Evolutionary conservation across 1,140 invertebrate species (phyloP), one percentile per base, ranked within the genome.

Genomic region (Colletes latitarsis): DNA sequence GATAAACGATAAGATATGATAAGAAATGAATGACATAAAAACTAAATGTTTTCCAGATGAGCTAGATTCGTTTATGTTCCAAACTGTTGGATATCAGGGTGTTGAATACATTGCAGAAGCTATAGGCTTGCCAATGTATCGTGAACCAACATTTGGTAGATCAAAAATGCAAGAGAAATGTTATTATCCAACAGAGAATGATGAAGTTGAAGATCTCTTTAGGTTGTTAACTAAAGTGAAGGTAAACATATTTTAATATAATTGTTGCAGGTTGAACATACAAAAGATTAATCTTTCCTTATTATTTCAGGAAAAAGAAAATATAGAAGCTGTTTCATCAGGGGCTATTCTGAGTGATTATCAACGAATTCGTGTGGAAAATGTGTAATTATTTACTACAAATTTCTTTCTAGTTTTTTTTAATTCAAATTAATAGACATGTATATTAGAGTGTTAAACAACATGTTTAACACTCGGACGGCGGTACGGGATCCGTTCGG

Each of bases 141-240:
- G 97, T 85, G 96, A 97, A 87, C 94, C 94, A 64, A 99, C 99
- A 60, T 94, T 95, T 89, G 99, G 99, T 46, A 95, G 95, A 84
- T 96, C 98, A 46, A 92, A 96, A 92, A 94, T 96, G 93, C 95
- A 96, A 94, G 96, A 96, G 19, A 96, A 96, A 94, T 95, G 97
- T 86, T 99, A 99, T 94, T 94, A 95, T 64, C 96, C 96, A 78
- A 97, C 96, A 53, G 95, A 96, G 66, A 96, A 97, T 90, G 99
- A 99, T 95, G 99, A 99, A 95, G 99, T 99, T n/a, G 99, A 99
- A 94, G 99, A 99, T 95, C 94, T 99, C 30, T 99, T 96, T 92
- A 94, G 95, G 80, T 95, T 99, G 43, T 93, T 99, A 49, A 94
- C 95, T 88, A 95, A 95, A 93, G 95, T 99, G 52, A 98, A 98